phyloP scores from a whole-genome alignment of 2,113 vertebrate genomes.

The Catharus minimus region DNA sequence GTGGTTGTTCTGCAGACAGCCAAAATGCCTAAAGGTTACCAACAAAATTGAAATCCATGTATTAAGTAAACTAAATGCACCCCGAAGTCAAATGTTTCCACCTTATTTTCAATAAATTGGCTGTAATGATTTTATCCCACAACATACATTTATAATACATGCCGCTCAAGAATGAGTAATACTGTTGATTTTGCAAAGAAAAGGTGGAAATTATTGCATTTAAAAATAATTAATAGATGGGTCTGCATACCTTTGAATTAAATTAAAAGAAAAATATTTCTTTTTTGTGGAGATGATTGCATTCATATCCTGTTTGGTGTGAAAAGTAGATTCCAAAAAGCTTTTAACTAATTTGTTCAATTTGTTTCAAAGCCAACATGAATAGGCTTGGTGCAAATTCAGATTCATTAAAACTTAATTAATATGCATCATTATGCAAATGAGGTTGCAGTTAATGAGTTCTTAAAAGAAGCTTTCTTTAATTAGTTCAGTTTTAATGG shows the following conservation, averaged over 20 bases:
- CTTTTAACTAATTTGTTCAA: constrained; percentile 99
- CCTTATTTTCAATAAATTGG: constrained; percentile 75
- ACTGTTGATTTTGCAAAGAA: constrained; percentile 85
- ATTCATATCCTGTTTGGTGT: constrained; percentile 97
- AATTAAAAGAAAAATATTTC: constrained; percentile 88
- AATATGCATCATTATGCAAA: constrained; percentile 99
- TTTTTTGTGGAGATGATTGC: constrained; percentile 93
- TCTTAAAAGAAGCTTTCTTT: constrained; percentile 99
- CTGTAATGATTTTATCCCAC: constrained; percentile 71
- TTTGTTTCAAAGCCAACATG: constrained; percentile 99
- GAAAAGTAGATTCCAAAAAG: constrained; percentile 99
- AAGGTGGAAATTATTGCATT: constrained; percentile 92
- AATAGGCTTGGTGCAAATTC: constrained; percentile 99
- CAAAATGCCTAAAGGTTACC: constrained; percentile 65
- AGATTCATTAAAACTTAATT: constrained; percentile 99
- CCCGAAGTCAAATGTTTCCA: constrained; percentile 76
- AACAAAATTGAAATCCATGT: constrained; percentile 68
- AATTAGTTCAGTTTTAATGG: constrained; percentile 99
- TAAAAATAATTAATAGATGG: constrained; percentile 98
- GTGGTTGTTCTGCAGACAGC: not conserved
- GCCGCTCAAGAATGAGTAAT: constrained; percentile 71
- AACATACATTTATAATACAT: constrained; percentile 71
- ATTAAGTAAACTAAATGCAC: constrained; percentile 78
- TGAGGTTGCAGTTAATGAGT: constrained; percentile 99
- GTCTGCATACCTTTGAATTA: constrained; percentile 87